Evolutionary conservation across 2,797 vertebrate species (phyloP), one percentile per base, ranked within the genome.

Genomic region (Champsocephalus esox): DNA sequence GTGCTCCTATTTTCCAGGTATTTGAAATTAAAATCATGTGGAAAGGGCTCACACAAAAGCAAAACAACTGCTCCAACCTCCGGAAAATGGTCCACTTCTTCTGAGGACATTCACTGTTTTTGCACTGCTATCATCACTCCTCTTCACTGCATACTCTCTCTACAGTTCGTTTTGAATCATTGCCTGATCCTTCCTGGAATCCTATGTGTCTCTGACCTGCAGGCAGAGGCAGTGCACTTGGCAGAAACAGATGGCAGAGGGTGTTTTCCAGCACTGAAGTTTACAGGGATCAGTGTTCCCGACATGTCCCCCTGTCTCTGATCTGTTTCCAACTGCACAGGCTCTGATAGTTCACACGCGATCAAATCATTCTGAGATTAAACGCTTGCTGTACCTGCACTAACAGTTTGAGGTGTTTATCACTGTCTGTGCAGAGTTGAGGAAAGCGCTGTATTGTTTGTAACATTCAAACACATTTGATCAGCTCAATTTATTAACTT

Each of bases 221-320:
- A 17, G 54, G 52, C 67, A 28, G 41, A 79, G 65, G 56, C 72
- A 56, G 12, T 72, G 55, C 59, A 38, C 67, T 84, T 86, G 82
- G 85, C 83, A 81, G 63, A 11, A 49, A 13, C 51, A 44, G 52
- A 70, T 60, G 67, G 77, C 63, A 73, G 73, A 77, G 9, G 6
- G 63, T 79, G 72, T 82, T 87, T 90, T 86, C 88, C 85, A 85
- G 61, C 75, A 59, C 52, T 1, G 12, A 86, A 83, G 75, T 79
- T 71, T 60, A 77, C 58, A 68, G 49, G 80, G 75, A 85, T 86
- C 71, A 77, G 73, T 51, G 48, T 58, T 21, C 67, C 66, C 3
- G 43, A 75, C 58, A 73, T 52, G 5, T 73, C 43, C 43, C 50
- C 34, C 13, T 34, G 14, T 61, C 81, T 83, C 64, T 90, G 60